Evolutionary conservation across 2,888 invertebrate genomes (phyloP).

Genomic region (Drosophila limbata): DNA sequence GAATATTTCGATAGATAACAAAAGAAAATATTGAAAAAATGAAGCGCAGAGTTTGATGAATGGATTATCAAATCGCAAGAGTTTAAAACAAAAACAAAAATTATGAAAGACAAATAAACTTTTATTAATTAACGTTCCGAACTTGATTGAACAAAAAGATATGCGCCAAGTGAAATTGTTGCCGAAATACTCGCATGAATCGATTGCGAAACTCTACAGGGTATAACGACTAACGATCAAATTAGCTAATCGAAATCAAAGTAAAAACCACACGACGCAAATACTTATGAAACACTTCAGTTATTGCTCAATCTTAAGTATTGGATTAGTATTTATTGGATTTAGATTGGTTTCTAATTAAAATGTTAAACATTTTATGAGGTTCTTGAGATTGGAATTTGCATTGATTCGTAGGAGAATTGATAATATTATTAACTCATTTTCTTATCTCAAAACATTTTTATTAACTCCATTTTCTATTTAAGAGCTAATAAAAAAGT

Average conservation of each 20-base stretch:
- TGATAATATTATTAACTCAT: not conserved
- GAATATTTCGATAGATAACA: constrained; percentile 32
- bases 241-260: constrained; percentile 39
- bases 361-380: not conserved
- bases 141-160: constrained; percentile 29
- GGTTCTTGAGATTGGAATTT: constrained; percentile 10
- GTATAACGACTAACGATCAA: constrained; percentile 23
- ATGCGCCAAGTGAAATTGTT: constrained; percentile 40
- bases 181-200: constrained; percentile 25
- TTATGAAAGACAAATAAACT: constrained; percentile 26
- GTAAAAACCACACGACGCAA: not conserved
- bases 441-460: not conserved
- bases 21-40: constrained; percentile 18
- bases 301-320: constrained; percentile 4
- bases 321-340: constrained; percentile 10
- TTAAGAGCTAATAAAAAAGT: not conserved
- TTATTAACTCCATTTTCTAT: not conserved
- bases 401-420: not conserved
- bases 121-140: constrained; percentile 46
- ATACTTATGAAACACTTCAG: constrained; percentile 10
- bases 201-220: constrained; percentile 30
- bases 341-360: constrained; percentile 9
- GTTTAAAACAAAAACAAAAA: constrained; percentile 5
- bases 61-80: constrained; percentile 34
- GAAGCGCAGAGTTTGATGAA: constrained; percentile 44